Base-by-base conservation (phyloP, 2,797 vertebrate species). In the Mastacembelus armatus region DNA sequence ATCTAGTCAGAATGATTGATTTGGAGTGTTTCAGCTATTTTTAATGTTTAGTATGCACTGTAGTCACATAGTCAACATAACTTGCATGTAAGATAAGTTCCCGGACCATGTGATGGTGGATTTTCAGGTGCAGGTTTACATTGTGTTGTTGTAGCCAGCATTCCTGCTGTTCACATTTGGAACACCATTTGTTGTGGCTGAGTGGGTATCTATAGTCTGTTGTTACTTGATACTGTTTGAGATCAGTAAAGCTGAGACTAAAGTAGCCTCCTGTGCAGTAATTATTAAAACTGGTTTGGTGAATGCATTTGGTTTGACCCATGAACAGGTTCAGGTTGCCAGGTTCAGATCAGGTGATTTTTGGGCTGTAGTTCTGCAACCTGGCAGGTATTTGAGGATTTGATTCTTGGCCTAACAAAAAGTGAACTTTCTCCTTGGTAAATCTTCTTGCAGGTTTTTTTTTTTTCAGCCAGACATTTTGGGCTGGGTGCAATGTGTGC, bases 121-220 rank as follows among this genome's bases (percentile, higher is more conserved):
- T 4, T 35, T 49, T 40, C 21, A 39, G 36, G 49, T 71, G 29
- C 36, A 22, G 4, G 21, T 70, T 78, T 49, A 61, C 52, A 27
- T 32, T 38, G 49, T 65, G 10, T 43, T 63, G 65, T 6, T 33
- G n/a, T 19, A 12, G 16, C 32, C 30, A 19, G 55, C 83, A 86
- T 85, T 88, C 80, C 80, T 88, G 70, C 77, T 66, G 74, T 45
- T 80, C 65, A 83, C 57, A 38, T 71, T 71, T 61, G 22, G 10
- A 44, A 27, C 2, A 9, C 10, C 39, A 39, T 89, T 88, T 81
- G 76, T 72, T 32, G 65, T 72, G 78, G 66, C 32, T 74, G 38
- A 84, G 8, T 70, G 85, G 10, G 4, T 65, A 22, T 22, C 65
- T 65, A 66, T 72, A 62, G 72, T 38, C 30, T 43, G 49, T 49